phyloP scores from a whole-genome alignment of 2,888 invertebrate species.

The Cephus runcator region DNA sequence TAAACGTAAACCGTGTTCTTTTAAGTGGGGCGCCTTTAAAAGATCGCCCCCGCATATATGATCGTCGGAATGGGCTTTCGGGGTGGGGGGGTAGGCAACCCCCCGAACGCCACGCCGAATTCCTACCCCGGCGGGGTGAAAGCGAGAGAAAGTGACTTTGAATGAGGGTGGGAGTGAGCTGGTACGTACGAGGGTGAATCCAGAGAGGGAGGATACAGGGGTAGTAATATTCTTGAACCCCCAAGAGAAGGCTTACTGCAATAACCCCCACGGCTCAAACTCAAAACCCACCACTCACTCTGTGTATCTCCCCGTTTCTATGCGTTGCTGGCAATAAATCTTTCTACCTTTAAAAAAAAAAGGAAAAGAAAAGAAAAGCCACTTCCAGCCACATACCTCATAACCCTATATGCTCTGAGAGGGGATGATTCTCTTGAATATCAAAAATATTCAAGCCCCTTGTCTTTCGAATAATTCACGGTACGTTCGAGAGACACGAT shows the following conservation, averaged over 20 bases:
- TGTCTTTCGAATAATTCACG: neutral
- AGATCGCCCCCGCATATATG: slow-evolving; percentile 61
- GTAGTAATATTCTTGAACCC: slow-evolving; percentile 64
- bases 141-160: slow-evolving; percentile 34
- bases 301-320: slow-evolving; percentile 31
- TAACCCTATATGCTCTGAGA: neutral
- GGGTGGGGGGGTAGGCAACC: neutral
- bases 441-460: neutral
- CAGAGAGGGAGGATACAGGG: slow-evolving; percentile 46
- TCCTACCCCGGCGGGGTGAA: slow-evolving; percentile 24
- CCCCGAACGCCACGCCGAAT: neutral
- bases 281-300: slow-evolving; percentile 48
- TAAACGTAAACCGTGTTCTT: slow-evolving; percentile 66
- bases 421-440: neutral
- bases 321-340: slow-evolving; percentile 54
- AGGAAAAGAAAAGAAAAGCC: slow-evolving; percentile 26
- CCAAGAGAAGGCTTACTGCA: slow-evolving; percentile 65
- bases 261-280: slow-evolving; percentile 63
- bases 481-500: neutral
- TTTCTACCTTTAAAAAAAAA: slow-evolving; percentile 46
- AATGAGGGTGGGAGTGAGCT: slow-evolving; percentile 28
- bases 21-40: slow-evolving; percentile 64
- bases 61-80: slow-evolving; percentile 41
- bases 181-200: slow-evolving; percentile 12
- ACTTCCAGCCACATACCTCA: neutral